A percentile compares a stretch with the other conserved stretches of the same genome.
These are phyloP conservation scores for Plebejus anna DNA, from an alignment of 2,888 invertebrate genomes.

Conservation along the genomic window DNA sequence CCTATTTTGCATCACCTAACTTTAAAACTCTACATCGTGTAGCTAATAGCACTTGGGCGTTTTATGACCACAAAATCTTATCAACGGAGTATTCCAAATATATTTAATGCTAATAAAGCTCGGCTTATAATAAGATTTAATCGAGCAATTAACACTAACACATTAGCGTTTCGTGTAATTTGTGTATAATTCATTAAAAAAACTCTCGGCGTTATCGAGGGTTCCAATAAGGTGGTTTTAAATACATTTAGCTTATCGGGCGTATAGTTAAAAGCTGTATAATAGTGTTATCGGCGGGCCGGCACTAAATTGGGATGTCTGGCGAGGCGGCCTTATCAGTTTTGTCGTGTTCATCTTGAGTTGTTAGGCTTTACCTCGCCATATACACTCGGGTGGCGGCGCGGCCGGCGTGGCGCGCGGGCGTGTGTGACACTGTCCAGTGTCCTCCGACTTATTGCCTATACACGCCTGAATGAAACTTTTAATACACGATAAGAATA, in stretches of 20 bases:
- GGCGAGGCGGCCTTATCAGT: constrained; percentile 72
- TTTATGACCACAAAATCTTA: constrained; percentile 6
- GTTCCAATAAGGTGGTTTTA: constrained; percentile 66
- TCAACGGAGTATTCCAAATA: neutral
- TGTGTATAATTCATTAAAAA: constrained; percentile 38
- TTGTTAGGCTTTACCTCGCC: constrained; percentile 77
- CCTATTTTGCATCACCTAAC: neutral
- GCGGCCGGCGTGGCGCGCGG: constrained; percentile 60
- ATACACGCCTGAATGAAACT: constrained; percentile 40
- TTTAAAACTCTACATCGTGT: neutral
- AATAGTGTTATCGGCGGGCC: constrained; percentile 75
- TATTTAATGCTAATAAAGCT: constrained; percentile 14
- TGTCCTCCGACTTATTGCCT: constrained; percentile 56
- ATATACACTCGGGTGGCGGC: constrained; percentile 61
- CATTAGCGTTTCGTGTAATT: constrained; percentile 12
- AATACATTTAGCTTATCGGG: constrained; percentile 75
- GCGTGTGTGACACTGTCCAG: constrained; percentile 61
- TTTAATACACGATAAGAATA: constrained; percentile 28
- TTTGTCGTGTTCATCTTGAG: constrained; percentile 79
- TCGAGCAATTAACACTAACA: constrained; percentile 18
- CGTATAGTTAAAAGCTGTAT: constrained; percentile 79
- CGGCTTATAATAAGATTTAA: neutral
- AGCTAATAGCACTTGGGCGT: neutral
- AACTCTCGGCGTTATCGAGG: constrained; percentile 44
- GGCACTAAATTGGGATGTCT: constrained; percentile 80